Evolutionary conservation across 2,888 invertebrate species (phyloP).

Genomic region (Petrolisthes cinctipes): DNA sequence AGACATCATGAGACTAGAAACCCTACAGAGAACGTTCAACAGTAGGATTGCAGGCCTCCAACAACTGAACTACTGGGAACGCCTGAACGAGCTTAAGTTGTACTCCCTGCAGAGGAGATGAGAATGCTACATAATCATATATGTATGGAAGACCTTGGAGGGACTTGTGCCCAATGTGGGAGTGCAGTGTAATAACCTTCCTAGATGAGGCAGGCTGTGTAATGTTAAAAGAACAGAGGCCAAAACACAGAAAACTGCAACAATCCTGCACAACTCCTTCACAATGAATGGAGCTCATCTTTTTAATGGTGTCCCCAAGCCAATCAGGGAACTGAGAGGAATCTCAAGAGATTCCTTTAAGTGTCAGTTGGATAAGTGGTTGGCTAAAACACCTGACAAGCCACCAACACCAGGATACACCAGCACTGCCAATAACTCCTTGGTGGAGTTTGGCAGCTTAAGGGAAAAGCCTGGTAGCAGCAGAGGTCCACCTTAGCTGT

Average conservation of each 20-base stretch:
- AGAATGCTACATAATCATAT: no score
- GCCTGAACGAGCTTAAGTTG: conserved; percentile 1
- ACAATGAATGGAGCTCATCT: conserved; percentile 5
- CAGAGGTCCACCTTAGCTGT: neutral
- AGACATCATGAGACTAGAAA: conserved; percentile 2
- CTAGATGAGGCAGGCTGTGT: conserved; percentile 5
- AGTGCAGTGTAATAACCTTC: neutral
- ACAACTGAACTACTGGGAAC: conserved; percentile 22
- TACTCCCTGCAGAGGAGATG: no score
- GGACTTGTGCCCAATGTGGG: conserved; percentile 25
- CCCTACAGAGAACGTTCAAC: conserved; percentile 14
- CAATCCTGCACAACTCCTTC: conserved; percentile 9
- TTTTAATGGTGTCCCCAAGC: conserved; percentile 16
- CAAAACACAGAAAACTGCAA: conserved; percentile 18
- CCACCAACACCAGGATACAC: no score
- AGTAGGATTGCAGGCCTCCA: neutral
- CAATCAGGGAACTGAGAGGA: conserved; percentile 4
- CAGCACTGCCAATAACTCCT: no score
- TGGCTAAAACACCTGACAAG: neutral
- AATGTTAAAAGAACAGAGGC: conserved; percentile 19
- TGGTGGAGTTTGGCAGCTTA: no score
- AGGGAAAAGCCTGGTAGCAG: neutral
- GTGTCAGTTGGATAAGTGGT: neutral
- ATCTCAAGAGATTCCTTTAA: no score
- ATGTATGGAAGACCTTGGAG: conserved; percentile 22